Conservation (phyloP, 2,888 invertebrate genomes). For the Vandiemenella viatica region DNA sequence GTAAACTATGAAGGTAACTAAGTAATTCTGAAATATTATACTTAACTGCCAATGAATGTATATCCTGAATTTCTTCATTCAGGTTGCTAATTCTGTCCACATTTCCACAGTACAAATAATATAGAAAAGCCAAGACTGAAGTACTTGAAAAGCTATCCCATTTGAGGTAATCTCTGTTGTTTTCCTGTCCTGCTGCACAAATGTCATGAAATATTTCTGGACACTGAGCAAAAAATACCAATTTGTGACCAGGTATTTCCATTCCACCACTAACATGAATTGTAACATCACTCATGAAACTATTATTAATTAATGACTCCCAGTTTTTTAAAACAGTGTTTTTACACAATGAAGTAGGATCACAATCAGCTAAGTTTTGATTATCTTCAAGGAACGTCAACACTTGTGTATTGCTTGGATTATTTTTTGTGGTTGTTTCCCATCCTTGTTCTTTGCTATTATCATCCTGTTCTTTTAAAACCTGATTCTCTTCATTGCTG, state of each 20-base stretch:
- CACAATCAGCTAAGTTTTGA: no score
- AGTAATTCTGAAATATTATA: not conserved
- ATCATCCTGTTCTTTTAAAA: no score
- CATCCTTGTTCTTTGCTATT: no score
- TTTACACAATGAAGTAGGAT: no score
- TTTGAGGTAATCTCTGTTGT: constrained; percentile 14
- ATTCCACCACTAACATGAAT: constrained; percentile 26
- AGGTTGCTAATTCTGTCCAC: constrained; percentile 20
- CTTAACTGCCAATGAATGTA: not conserved
- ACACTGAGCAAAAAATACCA: constrained; percentile 30
- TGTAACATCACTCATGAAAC: constrained; percentile 29
- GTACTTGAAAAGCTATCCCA: constrained; percentile 20
- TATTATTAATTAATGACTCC: constrained; percentile 25
- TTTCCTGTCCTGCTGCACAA: constrained; percentile 12
- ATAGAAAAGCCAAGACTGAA: constrained; percentile 26
- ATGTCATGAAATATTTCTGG: constrained; percentile 27
- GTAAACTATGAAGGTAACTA: not conserved
- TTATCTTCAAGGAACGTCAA: no score
- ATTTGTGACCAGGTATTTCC: constrained; percentile 30
- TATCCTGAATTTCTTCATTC: constrained; percentile 16
- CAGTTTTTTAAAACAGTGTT: constrained; percentile 21
- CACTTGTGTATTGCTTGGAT: no score
- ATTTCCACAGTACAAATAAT: constrained; percentile 28
- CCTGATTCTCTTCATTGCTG: no score
- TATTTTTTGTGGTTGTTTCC: no score